Base-by-base conservation (phyloP, 2,888 invertebrate species). In the Blomia tropicalis region DNA sequence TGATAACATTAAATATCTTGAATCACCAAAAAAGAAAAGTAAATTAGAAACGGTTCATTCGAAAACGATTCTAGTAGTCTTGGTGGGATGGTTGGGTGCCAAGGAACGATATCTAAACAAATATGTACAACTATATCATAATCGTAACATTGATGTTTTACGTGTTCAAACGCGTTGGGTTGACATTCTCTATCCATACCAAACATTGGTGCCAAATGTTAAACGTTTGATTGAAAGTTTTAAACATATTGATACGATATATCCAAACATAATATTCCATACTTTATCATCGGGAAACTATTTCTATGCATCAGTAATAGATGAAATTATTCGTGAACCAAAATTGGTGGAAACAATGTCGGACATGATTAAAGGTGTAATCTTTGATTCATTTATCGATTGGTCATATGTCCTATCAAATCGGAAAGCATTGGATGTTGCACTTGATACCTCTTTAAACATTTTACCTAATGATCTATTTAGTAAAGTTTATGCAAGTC, bases 221-320 rank as follows among this genome's bases (percentile, higher is more conserved):
- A 14, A 11, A 7, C 7, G 22, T 7, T 7, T 47, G 51, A n/a
- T n/a, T n/a, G 7, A 22, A 7, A n/a, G 23, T 7, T n/a, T 47
- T 14, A 22, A 47, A 7, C 11, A 47, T 7, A 27, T 27, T 11
- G 5, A n/a, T 27, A 11, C 51, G 7, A 22, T 47, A 7, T 47
- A 47, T 27, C 51, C 51, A n/a, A 47, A 47, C 51, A 47, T 47
- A 11, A 22, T 47, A 7, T 47, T 47, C n/a, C 51, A 47, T n/a
- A 47, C 51, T n/a, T 27, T 47, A 11, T 47, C 51, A 7, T 47
- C 51, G 7, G 51, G 51, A 11, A n/a, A n/a, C 7, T 47, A 47
- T 47, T 47, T 47, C 22, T 47, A 47, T n/a, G 51, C 51, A 11
- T 47, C 51, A 14, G 51, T 47, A 11, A 27, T 47, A 7, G 23